Base-by-base conservation (phyloP, 2,113 vertebrate species). In the Cryptotis parvus region DNA sequence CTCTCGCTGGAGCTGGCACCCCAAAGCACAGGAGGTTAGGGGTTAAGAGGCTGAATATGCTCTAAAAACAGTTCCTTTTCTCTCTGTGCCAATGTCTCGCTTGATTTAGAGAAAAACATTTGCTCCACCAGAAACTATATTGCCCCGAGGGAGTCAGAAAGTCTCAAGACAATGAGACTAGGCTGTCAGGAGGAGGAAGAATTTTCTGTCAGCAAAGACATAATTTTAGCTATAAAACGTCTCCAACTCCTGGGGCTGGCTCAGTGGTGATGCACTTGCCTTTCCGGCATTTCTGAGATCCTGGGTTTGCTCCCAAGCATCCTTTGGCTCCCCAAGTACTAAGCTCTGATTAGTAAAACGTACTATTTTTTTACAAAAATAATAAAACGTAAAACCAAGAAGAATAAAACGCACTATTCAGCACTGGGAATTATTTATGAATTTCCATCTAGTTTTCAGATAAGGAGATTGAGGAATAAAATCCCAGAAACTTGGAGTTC, bases 61-160 rank as follows among this genome's bases (percentile, higher is more conserved):
- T 89, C 35, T 81, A 22, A 73, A 52, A 87, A 45, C 10, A 52
- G 2, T 86, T 73, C 22, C 9, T 82, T 86, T 78, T 78, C 81
- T 89, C 22, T 88, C 70, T 77, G 29, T 61, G 14, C 9, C 43
- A 58, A 49, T 41, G 37, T n/a, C 41, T 86, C 78, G 18, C 12
- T 58, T 68, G 43, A 65, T 88, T 91, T 31, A 33, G 27, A 85
- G 33, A 65, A 61, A 9, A 35, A 4, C 8, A 8, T 69, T 52
- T 52, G 49, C 16, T 61, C 69, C 45, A 16, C 1, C 7, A 52
- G 24, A 58, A 65, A 49, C 33, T 55, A 9, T 29, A 68, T 68
- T 89, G 15, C 52, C 12, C 27, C 24, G 27, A 9, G n/a, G 35
- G 39, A 24, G 24, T 89, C 16, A 61, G 37, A 73, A 55, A 80